A percentile compares a stretch with the other conserved stretches of the same genome.
phyloP scores from a whole-genome alignment of 2,113 vertebrate genomes.

The Pterophyllum scalare region DNA sequence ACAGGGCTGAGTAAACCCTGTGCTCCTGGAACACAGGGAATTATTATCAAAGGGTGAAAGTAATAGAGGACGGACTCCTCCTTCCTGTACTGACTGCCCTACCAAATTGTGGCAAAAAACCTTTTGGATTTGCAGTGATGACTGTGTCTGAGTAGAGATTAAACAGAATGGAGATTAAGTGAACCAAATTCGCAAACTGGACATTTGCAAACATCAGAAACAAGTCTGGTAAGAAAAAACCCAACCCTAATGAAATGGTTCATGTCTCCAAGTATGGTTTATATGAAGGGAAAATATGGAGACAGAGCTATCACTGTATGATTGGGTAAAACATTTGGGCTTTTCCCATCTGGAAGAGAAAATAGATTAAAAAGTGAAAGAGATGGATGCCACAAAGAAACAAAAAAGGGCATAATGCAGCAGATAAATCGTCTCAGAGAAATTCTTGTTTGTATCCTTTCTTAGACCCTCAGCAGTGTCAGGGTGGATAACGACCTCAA shows the following conservation, averaged over 20 bases:
- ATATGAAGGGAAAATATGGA: neutral
- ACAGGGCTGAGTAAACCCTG: no score
- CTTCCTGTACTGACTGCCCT: no score
- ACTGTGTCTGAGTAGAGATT: neutral
- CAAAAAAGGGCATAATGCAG: neutral
- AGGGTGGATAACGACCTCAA: no score
- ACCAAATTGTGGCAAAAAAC: no score
- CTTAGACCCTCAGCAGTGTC: no score
- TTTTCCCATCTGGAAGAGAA: no score
- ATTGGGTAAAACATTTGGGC: neutral
- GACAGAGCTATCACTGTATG: rapidly evolving
- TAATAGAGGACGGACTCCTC: no score
- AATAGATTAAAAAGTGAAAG: neutral
- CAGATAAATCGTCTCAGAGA: neutral
- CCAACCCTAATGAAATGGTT: neutral
- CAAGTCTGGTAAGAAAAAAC: neutral
- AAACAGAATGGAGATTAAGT: neutral
- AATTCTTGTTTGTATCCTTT: no score
- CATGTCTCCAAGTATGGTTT: neutral
- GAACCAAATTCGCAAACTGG: neutral
- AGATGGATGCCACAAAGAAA: neutral
- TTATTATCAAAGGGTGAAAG: no score
- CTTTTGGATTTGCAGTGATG: no score
- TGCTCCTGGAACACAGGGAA: no score
- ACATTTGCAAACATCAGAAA: rapidly evolving